Conservation (phyloP, 2,888 invertebrate genomes). For the Antitype chi region DNA sequence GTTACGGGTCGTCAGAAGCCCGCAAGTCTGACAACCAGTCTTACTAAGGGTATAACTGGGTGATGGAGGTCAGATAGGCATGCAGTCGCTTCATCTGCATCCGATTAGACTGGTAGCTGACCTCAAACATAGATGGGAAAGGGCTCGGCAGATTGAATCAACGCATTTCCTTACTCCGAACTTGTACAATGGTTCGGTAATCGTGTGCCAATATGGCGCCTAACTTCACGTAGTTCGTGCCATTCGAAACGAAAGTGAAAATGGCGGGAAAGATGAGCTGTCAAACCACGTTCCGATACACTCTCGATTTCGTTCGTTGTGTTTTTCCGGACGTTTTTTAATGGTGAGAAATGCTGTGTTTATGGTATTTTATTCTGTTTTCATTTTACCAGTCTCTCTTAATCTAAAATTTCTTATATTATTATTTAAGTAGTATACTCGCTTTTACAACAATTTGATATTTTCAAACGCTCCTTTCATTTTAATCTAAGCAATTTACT, state of each 20-base stretch:
- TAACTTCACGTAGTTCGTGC: conserved; percentile 71
- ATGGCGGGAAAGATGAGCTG: conserved; percentile 77
- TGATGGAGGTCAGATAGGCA: too few species aligned
- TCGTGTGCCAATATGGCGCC: conserved; percentile 61
- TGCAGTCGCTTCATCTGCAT: too few species aligned
- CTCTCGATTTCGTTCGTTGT: conserved; percentile 71
- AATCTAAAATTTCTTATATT: not conserved
- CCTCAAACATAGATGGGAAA: not conserved
- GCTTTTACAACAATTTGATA: conserved; percentile 1
- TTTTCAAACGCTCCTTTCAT: not conserved
- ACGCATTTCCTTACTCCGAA: conserved; percentile 29
- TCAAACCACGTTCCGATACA: conserved; percentile 75
- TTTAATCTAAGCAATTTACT: conserved; percentile 11
- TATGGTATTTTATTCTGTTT: not conserved
- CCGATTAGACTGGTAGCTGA: too few species aligned
- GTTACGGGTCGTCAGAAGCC: too few species aligned
- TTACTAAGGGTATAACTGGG: too few species aligned
- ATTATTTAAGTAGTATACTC: not conserved
- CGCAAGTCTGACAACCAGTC: too few species aligned
- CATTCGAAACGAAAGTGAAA: conserved; percentile 78
- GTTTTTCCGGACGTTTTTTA: conserved; percentile 38
- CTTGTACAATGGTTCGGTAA: conserved; percentile 50
- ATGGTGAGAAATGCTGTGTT: not conserved
- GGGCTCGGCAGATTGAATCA: not conserved
- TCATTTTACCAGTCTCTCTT: not conserved